Percentiles rank a stretch among this genome's conserved stretches.
Conservation (phyloP, 2,888 invertebrate genomes). For the Periphyllus acericola region DNA sequence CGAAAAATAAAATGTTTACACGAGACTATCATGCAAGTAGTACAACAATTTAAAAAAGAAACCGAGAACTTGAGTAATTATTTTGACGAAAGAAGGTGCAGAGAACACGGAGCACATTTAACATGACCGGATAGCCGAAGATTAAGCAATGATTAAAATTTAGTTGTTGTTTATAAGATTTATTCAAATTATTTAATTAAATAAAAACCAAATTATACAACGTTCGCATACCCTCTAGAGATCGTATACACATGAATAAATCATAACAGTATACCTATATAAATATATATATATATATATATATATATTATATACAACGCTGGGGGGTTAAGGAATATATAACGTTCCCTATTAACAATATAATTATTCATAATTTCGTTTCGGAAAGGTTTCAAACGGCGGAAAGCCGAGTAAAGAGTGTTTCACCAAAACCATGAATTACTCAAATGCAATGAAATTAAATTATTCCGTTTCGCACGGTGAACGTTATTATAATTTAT, state of each 20-base stretch:
- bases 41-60: too few relatives aligned
- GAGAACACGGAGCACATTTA: background rate
- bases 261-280: background rate
- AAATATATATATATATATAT: background rate
- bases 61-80: background rate
- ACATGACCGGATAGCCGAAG: background rate
- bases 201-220: background rate
- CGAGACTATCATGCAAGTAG: too few relatives aligned
- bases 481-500: background rate
- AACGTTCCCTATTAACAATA: background rate
- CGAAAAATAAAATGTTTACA: too few relatives aligned
- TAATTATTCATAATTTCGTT: conserved; percentile 20
- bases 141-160: background rate
- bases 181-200: background rate
- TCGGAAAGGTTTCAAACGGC: background rate
- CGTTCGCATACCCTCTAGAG: background rate
- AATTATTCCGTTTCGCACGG: background rate
- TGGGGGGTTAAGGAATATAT: background rate
- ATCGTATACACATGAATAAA: background rate
- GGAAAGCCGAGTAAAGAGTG: background rate
- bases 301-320: background rate
- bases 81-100: background rate
- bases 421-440: background rate
- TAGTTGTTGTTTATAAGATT: background rate
- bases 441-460: background rate